Conservation (phyloP, 1,140 invertebrate genomes). For the Tribolium castaneum region DNA sequence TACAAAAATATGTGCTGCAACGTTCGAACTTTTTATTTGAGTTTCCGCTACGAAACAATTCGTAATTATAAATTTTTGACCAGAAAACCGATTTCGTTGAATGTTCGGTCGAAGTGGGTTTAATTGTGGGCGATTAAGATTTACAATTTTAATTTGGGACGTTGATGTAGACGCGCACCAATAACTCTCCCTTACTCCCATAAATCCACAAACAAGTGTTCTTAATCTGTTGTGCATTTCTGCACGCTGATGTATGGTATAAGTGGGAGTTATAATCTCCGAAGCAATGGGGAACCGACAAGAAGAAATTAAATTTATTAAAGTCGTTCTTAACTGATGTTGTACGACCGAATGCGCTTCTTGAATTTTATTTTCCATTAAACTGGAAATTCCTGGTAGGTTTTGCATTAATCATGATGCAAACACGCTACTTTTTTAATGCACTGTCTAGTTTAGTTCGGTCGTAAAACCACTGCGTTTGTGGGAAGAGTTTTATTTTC, state of each 20-base stretch:
- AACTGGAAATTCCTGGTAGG: not conserved
- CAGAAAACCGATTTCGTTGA: too few relatives aligned
- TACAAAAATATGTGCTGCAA: not conserved
- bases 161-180: conserved; percentile 2
- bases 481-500: not conserved
- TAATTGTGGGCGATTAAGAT: not conserved
- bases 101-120: not conserved
- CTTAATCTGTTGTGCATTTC: conserved; percentile 35
- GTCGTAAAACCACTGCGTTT: not conserved
- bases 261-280: conserved; percentile 16
- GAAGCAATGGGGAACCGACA: conserved; percentile 25
- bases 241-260: conserved; percentile 26
- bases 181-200: conserved; percentile 9
- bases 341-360: not conserved
- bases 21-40: not conserved
- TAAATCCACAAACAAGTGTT: conserved; percentile 31
- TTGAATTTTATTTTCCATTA: not conserved
- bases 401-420: not conserved
- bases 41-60: too few relatives aligned
- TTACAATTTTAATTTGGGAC: conserved; percentile 17
- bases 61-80: too few relatives aligned
- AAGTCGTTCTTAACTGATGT: conserved; percentile 28
- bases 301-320: conserved; percentile 17
- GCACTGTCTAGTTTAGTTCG: not conserved
- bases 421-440: not conserved